Base-by-base conservation (phyloP, 1,140 invertebrate species). In the Acyrthosiphon pisum region DNA sequence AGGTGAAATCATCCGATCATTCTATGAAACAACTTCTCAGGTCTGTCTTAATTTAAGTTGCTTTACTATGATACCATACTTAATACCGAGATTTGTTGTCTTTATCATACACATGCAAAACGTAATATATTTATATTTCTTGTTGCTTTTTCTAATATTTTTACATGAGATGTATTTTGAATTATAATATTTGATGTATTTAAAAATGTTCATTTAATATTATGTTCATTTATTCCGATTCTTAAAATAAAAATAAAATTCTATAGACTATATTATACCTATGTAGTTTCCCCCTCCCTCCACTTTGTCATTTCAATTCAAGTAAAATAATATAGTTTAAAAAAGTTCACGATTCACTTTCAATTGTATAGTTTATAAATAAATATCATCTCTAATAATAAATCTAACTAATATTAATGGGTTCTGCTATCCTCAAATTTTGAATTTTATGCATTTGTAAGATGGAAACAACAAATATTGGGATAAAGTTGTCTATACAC, bases 1-100 rank as follows among this genome's bases (percentile, higher is more conserved):
- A 94, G 96, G 95, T 23, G 95, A 96, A 95, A 97, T 98, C 94
- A 98, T 98, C 97, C 97, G 97, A 93, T 97, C 96, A 1, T 97
- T 97, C 94, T 96, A 96, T 93, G 96, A 96, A 94, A 96, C 97
- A 95, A 95, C 97, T 37, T 97, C 97, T 2, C 95, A 95, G 86
- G 93, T 93, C 50, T 91, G 93, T 93, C 89, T 68, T 60, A 18
- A 6, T 88, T 88, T 88, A 41, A 50, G 30, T 88, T 26, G 48
- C n/a, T 23, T 30, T 88, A 35, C 35, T 50, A 50, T 4, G 9
- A 86, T 86, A 41, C 3, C 22, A 41, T 41, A 22, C 22, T 35
- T 23, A 41, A 41, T 84, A 84, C 37, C 7, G 41, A 83, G 8
- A 83, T 83, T 83, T 76, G n/a, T 76, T 76, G 14, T 76, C n/a